phyloP scores from a whole-genome alignment of 2,888 invertebrate species.

The Eupelmus urozonus region DNA sequence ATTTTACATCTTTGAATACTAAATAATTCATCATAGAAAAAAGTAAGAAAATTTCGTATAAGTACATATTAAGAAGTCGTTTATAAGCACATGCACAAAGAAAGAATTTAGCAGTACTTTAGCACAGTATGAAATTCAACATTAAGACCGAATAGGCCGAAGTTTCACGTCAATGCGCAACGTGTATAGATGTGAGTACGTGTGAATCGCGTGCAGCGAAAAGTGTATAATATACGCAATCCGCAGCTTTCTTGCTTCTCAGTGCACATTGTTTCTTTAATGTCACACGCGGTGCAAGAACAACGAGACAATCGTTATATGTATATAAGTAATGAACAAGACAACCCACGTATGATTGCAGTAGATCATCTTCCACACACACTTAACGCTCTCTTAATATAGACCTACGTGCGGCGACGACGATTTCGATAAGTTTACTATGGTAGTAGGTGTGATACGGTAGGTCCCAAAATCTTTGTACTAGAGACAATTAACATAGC shows the following conservation, averaged over 20 bases:
- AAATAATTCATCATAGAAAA: not conserved
- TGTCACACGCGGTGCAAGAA: too few relatives aligned
- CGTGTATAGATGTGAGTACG: too few relatives aligned
- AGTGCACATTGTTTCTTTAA: not conserved
- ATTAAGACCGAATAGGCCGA: not conserved
- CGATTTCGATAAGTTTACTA: not conserved
- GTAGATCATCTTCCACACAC: not conserved
- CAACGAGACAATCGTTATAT: not conserved
- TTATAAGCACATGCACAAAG: too few relatives aligned
- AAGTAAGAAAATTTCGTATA: too few relatives aligned
- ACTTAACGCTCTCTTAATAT: not conserved
- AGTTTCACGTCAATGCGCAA: too few relatives aligned
- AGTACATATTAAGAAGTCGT: too few relatives aligned
- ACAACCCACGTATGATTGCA: conserved; percentile 31
- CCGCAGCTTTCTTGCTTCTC: not conserved
- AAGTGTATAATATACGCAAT: not conserved
- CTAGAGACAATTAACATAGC: conserved; percentile 23
- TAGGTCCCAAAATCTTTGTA: conserved; percentile 61
- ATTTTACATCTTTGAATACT: not conserved
- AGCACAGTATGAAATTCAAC: too few relatives aligned
- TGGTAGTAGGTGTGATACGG: not conserved
- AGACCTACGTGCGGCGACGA: not conserved
- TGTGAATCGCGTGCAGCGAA: conserved; percentile 3
- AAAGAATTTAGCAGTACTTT: too few relatives aligned
- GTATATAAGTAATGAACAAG: not conserved